These are phyloP conservation scores for Lepus europaeus DNA, from an alignment of 2,113 vertebrate species.

Conservation along the genomic window DNA sequence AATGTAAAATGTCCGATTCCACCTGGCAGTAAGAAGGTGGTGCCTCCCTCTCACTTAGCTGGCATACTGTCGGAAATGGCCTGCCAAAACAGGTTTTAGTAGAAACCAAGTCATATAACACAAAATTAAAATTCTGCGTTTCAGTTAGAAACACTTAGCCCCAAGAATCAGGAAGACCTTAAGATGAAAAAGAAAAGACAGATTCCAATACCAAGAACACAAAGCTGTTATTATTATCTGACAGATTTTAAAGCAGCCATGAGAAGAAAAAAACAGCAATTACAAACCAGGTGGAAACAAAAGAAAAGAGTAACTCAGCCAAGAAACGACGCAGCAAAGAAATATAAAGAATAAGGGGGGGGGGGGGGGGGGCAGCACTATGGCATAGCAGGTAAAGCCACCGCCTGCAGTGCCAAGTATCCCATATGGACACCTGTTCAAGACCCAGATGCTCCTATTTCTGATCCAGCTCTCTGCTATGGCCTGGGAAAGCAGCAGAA, in stretches of 20 bases:
- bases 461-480: no score
- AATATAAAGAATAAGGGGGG: not conserved
- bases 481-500: no score
- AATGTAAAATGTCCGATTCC: not conserved
- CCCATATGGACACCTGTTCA: no score
- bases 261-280: not conserved
- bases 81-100: not conserved
- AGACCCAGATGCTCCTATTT: no score
- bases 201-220: not conserved
- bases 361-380: no score
- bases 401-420: no score
- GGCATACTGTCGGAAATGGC: not conserved
- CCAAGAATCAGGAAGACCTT: not conserved
- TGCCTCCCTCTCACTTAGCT: not conserved
- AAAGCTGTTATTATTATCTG: not conserved
- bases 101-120: not conserved
- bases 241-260: not conserved
- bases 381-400: no score
- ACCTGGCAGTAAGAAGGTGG: no score
- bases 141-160: slow-evolving; percentile 25
- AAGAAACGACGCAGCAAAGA: not conserved
- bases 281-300: not conserved
- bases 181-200: not conserved
- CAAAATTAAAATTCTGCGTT: slow-evolving; percentile 10
- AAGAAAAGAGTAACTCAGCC: not conserved